phyloP scores from a whole-genome alignment of 2,888 invertebrate species.

The Eupithecia subfuscata region DNA sequence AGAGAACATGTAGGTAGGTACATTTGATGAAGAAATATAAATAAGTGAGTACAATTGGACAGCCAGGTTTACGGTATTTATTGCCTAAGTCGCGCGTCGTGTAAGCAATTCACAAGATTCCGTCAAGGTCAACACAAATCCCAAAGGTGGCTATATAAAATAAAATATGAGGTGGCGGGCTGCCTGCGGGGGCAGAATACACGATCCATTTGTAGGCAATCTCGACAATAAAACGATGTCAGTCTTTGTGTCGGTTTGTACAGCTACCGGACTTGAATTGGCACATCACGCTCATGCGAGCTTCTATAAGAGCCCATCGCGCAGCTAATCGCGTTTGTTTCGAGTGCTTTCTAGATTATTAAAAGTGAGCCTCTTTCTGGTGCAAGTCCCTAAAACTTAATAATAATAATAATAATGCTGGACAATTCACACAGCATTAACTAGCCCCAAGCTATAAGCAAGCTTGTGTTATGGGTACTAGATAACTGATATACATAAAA shows the following conservation, averaged over 20 bases:
- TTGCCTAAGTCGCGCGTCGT: not conserved
- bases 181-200: constrained; percentile 46
- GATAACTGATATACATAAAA: no score
- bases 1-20: no score
- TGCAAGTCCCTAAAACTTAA: no score
- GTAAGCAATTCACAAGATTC: constrained; percentile 15
- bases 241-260: constrained; percentile 66
- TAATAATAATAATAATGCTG: no score
- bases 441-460: no score
- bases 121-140: constrained; percentile 26
- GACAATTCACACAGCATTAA: no score
- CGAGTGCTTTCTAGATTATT: no score
- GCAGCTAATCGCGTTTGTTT: no score
- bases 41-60: not conserved
- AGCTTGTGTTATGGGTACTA: no score
- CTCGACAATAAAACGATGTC: constrained; percentile 75
- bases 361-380: no score
- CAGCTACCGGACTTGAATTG: constrained; percentile 1
- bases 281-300: not conserved
- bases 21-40: no score
- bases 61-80: constrained; percentile 4
- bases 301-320: no score
- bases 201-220: constrained; percentile 77
- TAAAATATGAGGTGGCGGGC: constrained; percentile 29
- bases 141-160: constrained; percentile 21